Evolutionary conservation across 1,140 invertebrate genomes (phyloP).

Genomic region (Drosophila virilis): DNA sequence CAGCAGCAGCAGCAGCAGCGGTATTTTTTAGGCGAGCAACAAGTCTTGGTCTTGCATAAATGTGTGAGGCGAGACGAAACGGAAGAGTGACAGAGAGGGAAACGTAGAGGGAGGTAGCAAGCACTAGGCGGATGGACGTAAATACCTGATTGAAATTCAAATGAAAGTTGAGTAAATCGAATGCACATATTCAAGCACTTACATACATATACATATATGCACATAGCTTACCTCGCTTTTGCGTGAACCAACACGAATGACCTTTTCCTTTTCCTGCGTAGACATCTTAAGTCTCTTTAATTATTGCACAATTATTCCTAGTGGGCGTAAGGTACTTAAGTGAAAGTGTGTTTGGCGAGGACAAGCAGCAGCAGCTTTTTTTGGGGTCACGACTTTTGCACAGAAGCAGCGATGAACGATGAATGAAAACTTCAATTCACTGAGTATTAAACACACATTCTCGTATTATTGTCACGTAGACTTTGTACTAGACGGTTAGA

Average conservation of each 20-base stretch:
- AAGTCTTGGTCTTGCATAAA: conserved; percentile 55
- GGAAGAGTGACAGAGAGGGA: conserved; percentile 5
- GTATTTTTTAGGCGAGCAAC: conserved; percentile 54
- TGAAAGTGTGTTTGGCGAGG: conserved; percentile 65
- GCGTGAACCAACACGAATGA: conserved; percentile 87
- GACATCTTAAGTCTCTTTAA: conserved; percentile 54
- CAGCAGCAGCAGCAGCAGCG: conserved; percentile 28
- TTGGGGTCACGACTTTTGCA: conserved; percentile 58
- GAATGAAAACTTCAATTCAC: conserved; percentile 66
- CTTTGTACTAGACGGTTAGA: conserved; percentile 58
- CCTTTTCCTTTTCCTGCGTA: conserved; percentile 68
- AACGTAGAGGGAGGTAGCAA: neutral
- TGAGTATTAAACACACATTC: conserved; percentile 65
- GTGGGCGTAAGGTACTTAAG: conserved; percentile 39
- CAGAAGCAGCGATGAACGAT: conserved; percentile 41
- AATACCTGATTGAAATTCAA: conserved; percentile 71
- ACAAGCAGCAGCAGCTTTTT: conserved; percentile 26
- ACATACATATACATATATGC: conserved; percentile 37
- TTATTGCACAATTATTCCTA: conserved; percentile 68
- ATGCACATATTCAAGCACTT: conserved; percentile 33
- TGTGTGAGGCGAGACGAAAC: conserved; percentile 3
- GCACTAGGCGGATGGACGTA: conserved; percentile 8
- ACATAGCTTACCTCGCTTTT: conserved; percentile 87
- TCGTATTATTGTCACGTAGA: conserved; percentile 61
- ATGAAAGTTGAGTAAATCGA: conserved; percentile 53